phyloP scores from a whole-genome alignment of 2,113 vertebrate genomes.

The Neogobius melanostomus region DNA sequence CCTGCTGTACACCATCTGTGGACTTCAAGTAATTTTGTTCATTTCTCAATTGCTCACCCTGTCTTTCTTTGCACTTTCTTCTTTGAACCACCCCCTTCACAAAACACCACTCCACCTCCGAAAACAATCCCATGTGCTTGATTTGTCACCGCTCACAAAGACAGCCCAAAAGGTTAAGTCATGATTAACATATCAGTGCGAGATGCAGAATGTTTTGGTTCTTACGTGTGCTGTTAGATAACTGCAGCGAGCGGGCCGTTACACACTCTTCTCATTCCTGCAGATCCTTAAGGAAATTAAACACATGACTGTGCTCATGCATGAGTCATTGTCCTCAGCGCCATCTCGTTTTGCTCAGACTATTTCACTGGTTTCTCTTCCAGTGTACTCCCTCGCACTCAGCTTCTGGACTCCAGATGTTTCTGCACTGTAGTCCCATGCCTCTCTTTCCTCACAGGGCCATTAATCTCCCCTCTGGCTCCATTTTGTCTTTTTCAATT shows the following conservation, averaged over 20 bases:
- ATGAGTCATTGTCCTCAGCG: slow-evolving; percentile 76
- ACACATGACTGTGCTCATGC: slow-evolving; percentile 76
- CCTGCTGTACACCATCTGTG: slow-evolving; percentile 63
- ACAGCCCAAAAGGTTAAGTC: neutral
- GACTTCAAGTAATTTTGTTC: slow-evolving; percentile 58
- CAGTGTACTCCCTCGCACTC: slow-evolving; percentile 24
- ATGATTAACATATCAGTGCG: neutral
- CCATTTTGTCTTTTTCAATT: neutral
- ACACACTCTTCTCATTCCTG: slow-evolving; percentile 30
- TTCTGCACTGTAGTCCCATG: slow-evolving; percentile 9
- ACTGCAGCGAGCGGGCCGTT: slow-evolving; percentile 21
- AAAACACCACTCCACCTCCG: slow-evolving; percentile 10
- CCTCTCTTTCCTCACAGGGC: slow-evolving; percentile 15
- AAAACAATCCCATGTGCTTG: slow-evolving; percentile 16
- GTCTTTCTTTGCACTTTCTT: slow-evolving; percentile 26
- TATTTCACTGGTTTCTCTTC: slow-evolving; percentile 41
- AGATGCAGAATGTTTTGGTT: slow-evolving; percentile 19
- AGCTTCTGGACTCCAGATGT: slow-evolving; percentile 53
- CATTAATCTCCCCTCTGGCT: slow-evolving; percentile 12
- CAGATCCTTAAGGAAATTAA: slow-evolving; percentile 74
- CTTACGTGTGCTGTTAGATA: slow-evolving; percentile 7
- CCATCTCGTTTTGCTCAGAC: slow-evolving; percentile 29
- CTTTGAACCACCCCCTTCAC: neutral
- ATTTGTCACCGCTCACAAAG: slow-evolving; percentile 13
- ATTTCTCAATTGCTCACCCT: slow-evolving; percentile 56